Evolutionary conservation across 2,888 invertebrate genomes (phyloP).

Genomic region (Cataglyphis rosenhaueri): DNA sequence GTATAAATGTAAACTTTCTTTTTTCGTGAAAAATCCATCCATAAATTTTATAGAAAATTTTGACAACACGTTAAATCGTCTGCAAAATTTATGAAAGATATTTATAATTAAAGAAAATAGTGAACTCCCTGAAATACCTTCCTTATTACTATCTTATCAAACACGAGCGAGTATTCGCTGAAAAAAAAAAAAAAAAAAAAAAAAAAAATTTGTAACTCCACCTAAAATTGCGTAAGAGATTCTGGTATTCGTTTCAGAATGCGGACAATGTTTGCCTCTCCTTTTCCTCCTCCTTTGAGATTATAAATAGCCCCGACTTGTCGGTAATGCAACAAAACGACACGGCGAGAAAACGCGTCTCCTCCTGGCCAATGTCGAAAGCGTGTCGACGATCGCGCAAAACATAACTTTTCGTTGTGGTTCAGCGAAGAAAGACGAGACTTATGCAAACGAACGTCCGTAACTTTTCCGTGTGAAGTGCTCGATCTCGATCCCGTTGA

Average conservation of each 20-base stretch:
- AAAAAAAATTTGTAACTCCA: conserved; percentile 7
- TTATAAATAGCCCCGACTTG: conserved; percentile 56
- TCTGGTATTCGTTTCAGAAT: conserved; percentile 25
- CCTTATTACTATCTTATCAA: neutral
- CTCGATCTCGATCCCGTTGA: conserved; percentile 52
- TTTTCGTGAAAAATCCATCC: neutral
- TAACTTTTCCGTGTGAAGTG: conserved; percentile 44
- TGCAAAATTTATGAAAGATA: neutral
- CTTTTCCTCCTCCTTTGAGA: neutral
- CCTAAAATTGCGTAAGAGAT: conserved; percentile 5
- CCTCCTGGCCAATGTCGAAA: conserved; percentile 44
- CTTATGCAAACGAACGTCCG: conserved; percentile 47
- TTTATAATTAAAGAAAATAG: neutral
- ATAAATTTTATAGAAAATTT: neutral
- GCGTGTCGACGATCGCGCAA: conserved; percentile 57
- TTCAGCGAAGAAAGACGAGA: conserved; percentile 56
- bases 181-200: neutral
- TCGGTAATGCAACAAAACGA: conserved; percentile 63
- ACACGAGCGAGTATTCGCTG: neutral
- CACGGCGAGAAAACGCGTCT: conserved; percentile 32
- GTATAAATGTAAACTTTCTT: neutral
- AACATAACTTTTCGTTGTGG: conserved; percentile 49
- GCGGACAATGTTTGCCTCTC: conserved; percentile 30
- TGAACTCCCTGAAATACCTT: neutral
- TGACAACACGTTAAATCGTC: neutral